Base-by-base conservation (phyloP, 2,888 invertebrate species). In the Eupithecia subfuscata region DNA sequence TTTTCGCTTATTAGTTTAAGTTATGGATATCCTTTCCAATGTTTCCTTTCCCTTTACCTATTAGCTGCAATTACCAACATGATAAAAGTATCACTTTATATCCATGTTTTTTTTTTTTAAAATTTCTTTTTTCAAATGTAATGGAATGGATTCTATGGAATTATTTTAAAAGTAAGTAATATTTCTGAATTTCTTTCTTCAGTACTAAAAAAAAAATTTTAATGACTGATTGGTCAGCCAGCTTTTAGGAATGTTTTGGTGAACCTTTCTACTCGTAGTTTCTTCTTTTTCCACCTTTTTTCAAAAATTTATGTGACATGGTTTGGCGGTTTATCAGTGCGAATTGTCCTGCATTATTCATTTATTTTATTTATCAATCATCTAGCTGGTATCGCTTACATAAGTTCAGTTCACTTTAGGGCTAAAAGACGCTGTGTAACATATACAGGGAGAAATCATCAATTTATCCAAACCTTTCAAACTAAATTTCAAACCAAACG, bases 1-100 rank as follows among this genome's bases (percentile, higher is more conserved):
- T 25, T 56, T 56, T 56, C 18, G 73, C 40, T 64, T 70, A 70
- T 69, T 74, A 70, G 60, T 60, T 25, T 60, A 25, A 25, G 25
- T 60, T 25, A 60, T 60, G 60, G 60, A 60, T 60, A 60, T 25
- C 25, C 60, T 60, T 60, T 25, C 12, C 25, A 60, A 25, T 14
- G 14, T 12, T 60, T 60, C 25, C 25, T 60, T 25, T 60, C 22
- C 60, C 60, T 60, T 25, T 60, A n/a, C n/a, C n/a, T n/a, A 25
- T 25, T 25, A 25, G 22, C 60, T 60, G 25, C 60, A 60, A 25
- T 60, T 12, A 25, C 25, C 22, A 60, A 25, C 5, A 25, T 25
- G 60, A 60, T 12, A 40, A 40, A 40, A 8, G 6, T 9, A 40
- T 40, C 40, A 1, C 9, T 16, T 12, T 12, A 43, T 43, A 12